Conservation (phyloP, 2,888 invertebrate genomes). For the Cheilosia scutellata region DNA sequence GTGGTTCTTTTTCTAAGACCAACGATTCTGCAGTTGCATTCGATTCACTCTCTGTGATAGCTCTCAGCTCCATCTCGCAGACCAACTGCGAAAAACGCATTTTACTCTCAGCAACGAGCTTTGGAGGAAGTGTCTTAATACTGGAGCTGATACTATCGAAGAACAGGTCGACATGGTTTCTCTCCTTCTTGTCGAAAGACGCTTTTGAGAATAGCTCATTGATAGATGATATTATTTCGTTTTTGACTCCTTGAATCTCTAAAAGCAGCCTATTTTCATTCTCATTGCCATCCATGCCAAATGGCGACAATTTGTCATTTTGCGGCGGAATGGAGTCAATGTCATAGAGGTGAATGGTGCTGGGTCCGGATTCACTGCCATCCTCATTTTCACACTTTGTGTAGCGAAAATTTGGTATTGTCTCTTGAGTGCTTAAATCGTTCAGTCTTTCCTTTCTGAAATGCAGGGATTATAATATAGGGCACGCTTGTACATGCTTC, state of each 20-base stretch:
- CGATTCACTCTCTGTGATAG: slow-evolving; percentile 75
- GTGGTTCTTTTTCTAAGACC: slow-evolving; percentile 41
- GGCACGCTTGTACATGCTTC: neutral
- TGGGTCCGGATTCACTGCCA: neutral
- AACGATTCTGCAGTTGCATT: slow-evolving; percentile 35
- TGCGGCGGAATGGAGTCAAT: neutral
- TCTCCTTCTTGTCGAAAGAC: slow-evolving; percentile 76
- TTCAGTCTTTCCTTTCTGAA: slow-evolving; percentile 41
- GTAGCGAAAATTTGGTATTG: slow-evolving; percentile 58
- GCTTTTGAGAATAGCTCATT: slow-evolving; percentile 79
- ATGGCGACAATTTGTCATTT: slow-evolving; percentile 6
- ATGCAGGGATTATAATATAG: neutral
- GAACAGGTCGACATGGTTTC: slow-evolving; percentile 80
- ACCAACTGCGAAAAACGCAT: slow-evolving; percentile 79
- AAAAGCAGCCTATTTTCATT: slow-evolving; percentile 79
- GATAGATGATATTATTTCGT: slow-evolving; percentile 81
- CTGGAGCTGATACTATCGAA: slow-evolving; percentile 79
- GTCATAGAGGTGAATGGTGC: slow-evolving; percentile 45
- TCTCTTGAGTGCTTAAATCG: slow-evolving; percentile 8
- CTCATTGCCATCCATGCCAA: slow-evolving; percentile 68
- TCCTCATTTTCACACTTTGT: slow-evolving; percentile 31
- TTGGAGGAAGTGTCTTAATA: slow-evolving; percentile 78
- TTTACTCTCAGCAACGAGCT: slow-evolving; percentile 78
- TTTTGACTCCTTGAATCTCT: slow-evolving; percentile 82
- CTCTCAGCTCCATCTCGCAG: slow-evolving; percentile 78